Evolutionary conservation across 1,140 invertebrate genomes (phyloP).

Genomic region (Leptinotarsa lineolata): DNA sequence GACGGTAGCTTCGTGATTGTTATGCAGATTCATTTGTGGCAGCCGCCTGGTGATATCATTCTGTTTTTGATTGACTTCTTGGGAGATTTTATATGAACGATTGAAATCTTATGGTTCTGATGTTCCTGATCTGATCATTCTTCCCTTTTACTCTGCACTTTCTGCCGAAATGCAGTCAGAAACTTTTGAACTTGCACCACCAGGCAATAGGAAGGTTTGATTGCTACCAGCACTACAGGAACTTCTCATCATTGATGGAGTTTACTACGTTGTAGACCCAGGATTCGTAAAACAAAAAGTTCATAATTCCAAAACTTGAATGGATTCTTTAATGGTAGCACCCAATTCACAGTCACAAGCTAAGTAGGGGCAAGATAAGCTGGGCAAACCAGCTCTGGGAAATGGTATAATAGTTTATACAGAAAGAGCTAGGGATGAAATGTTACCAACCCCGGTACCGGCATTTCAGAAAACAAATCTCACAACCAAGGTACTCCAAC

Average conservation of each 20-base stretch:
- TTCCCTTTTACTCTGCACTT: conserved; percentile 97
- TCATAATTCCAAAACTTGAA: conserved; percentile 99
- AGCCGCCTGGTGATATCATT: conserved; percentile 93
- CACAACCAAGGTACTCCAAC: conserved; percentile 90
- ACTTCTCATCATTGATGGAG: conserved; percentile 99
- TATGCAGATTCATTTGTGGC: conserved; percentile 98
- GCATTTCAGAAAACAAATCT: conserved; percentile 99
- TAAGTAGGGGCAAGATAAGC: conserved; percentile 93
- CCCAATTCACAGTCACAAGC: conserved; percentile 98
- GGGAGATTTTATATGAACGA: conserved; percentile 96
- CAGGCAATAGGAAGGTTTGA: conserved; percentile 96
- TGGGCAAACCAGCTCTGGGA: conserved; percentile 96
- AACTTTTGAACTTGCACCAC: conserved; percentile 98
- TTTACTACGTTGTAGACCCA: conserved; percentile 99
- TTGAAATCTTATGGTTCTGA: conserved; percentile 96
- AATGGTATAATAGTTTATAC: conserved; percentile 98
- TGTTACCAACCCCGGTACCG: conserved; percentile 96
- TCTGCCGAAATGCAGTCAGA: conserved; percentile 99
- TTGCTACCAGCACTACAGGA: conserved; percentile 99
- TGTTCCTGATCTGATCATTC: conserved; percentile 96
- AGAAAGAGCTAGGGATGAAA: conserved; percentile 96
- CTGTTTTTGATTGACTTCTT: conserved; percentile 96
- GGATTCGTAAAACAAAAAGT: conserved; percentile 99
- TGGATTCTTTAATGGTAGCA: conserved; percentile 98
- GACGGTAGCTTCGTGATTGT: conserved; percentile 98